Base-by-base conservation (phyloP, 2,797 vertebrate genomes). In the Acanthurus lineatus region DNA sequence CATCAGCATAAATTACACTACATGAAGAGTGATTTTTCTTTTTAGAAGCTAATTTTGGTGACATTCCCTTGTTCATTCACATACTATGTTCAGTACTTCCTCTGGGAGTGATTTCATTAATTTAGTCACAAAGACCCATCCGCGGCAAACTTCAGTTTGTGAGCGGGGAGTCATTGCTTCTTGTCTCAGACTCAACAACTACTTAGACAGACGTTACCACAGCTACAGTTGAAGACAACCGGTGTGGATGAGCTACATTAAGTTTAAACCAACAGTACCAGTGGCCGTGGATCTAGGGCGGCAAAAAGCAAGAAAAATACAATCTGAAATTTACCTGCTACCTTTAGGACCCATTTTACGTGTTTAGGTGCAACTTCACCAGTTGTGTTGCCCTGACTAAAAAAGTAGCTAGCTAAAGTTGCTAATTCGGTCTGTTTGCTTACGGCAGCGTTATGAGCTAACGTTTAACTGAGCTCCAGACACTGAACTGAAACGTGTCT, bases 341-440 rank as follows among this genome's bases (percentile, higher is more conserved):
- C 1, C 15, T 19, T 25, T 15, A 10, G 10, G 22, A 42, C 32
- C 8, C 19, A n/a, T 60, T 49, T 22, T 6, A 17, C 5, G 22
- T 9, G 51, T 64, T 64, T 82, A 51, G 32, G 14, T 4, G 0
- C 9, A 84, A 86, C 82, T 83, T 86, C 20, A 56, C 66, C 59
- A 57, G 69, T 51, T 67, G 45, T 20, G 59, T 57, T 35, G 32
- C 6, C 32, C 32, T 44, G 4, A 79, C 69, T 63, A 32, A 35
- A 57, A 57, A 60, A 60, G 73, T 38, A 68, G 76, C 66, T 51
- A 85, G 87, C 88, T 86, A 73, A 60, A 20, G 51, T 5, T 69
- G 86, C 85, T 90, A 83, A 61, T 6, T 53, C 40, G 6, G 51
- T 69, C 2, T 65, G 48, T 69, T 70, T 53, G 68, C 58, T 70